Evolutionary conservation across 1,140 invertebrate genomes (phyloP), one percentile per base, ranked within the genome.

Genomic region (Zaprionus ghesquierei): DNA sequence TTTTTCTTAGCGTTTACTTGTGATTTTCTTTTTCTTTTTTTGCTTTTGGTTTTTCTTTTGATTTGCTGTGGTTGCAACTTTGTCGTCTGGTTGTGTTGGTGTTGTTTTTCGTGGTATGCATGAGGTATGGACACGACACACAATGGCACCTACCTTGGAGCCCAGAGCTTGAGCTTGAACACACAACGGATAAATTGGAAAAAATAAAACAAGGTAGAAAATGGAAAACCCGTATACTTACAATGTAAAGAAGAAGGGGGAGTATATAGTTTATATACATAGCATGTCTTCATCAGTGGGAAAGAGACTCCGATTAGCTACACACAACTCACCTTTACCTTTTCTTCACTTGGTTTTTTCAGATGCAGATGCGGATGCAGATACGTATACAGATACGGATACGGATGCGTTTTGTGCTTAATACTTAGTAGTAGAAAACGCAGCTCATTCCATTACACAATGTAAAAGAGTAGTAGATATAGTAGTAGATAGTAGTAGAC

Each of bases 81-180:
- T 66, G 54, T 59, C 60, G 56, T 75, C 53, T 59, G 66, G 18
- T 2, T 33, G 71, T 75, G 71, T 5, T 41, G 20, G 41, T 46
- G 41, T 46, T 46, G 41, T 46, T 10, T 46, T 33, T 59, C 10
- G 23, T 41, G 12, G 27, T 65, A 33, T 62, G 58, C 8, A 61
- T 77, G 68, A 64, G 53, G 72, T 63, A 59, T 58, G 74, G 51
- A 33, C 58, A 70, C 38, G 62, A 77, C 80, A 77, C 69, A 51
- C 66, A 75, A 53, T 71, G 62, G 56, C 56, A 89, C 82, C 62
- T 86, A 86, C 82, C 82, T 87, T 87, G 50, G 8, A n/a, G 18
- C 35, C 23, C 51, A 31, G 35, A 46, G 41, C 4, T 46, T 18
- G n/a, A 51, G n/a, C n/a, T n/a, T n/a, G 12, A 51, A 25, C 49